A percentile compares a stretch with the other conserved stretches of the same genome.
These are phyloP conservation scores for Sthenelais limicola DNA, from an alignment of 2,888 invertebrate species.

Conservation along the genomic window DNA sequence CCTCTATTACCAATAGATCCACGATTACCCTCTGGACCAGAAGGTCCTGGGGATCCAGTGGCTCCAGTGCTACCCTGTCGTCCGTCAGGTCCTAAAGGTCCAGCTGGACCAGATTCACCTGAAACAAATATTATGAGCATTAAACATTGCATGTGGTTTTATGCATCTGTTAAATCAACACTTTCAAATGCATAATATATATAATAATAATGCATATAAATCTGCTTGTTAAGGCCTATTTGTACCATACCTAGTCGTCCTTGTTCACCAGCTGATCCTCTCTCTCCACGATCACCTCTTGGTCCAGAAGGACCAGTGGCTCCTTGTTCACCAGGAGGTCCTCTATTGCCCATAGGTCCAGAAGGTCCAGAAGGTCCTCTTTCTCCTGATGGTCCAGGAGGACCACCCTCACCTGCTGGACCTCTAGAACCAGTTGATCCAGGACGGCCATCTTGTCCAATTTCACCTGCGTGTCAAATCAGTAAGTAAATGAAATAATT, in stretches of 20 bases:
- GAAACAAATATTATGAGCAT: too few species aligned
- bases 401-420: conserved; percentile 42
- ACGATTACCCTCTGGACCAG: conserved; percentile 44
- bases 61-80: conserved; percentile 43
- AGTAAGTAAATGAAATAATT: background rate
- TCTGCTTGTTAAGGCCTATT: too few species aligned
- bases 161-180: too few species aligned
- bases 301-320: conserved; percentile 28
- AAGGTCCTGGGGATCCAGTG: conserved; percentile 41
- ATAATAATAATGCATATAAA: too few species aligned
- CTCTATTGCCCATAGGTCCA: conserved; percentile 46
- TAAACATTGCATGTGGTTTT: too few species aligned
- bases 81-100: conserved; percentile 44
- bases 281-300: conserved; percentile 17
- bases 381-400: conserved; percentile 37
- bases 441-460: conserved; percentile 33
- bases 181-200: too few species aligned
- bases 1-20: conserved; percentile 49
- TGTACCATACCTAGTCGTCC: conserved; percentile 35
- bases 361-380: conserved; percentile 36
- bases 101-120: conserved; percentile 23
- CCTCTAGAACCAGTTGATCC: conserved; percentile 44
- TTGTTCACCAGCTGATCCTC: conserved; percentile 29
- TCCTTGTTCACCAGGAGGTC: conserved; percentile 29
- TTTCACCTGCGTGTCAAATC: conserved; percentile 6